Evolutionary conservation across 2,888 invertebrate species (phyloP).

Genomic region (Gisinianus flammeolus): DNA sequence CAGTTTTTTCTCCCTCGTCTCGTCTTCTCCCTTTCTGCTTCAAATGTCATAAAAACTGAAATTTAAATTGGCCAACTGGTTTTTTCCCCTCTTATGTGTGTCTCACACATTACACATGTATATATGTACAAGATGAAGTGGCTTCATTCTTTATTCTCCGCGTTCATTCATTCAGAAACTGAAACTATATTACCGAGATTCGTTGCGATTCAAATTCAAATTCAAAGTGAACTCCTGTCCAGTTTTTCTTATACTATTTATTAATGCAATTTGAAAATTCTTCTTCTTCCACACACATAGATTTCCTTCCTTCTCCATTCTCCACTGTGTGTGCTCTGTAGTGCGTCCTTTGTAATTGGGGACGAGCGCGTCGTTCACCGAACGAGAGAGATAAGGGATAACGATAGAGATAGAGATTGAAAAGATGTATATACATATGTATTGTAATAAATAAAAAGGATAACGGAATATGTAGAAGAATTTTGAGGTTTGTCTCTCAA

Average conservation of each 20-base stretch:
- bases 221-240: background rate
- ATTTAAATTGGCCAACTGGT: conserved; percentile 10
- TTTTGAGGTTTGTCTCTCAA: too few species aligned
- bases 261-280: background rate
- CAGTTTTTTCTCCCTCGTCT: background rate
- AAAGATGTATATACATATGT: too few species aligned
- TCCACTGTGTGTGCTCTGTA: too few species aligned
- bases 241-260: background rate
- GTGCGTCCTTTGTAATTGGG: too few species aligned
- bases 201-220: background rate
- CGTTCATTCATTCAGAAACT: background rate
- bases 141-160: background rate
- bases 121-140: too few species aligned
- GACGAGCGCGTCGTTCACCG: too few species aligned
- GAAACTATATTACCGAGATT: too few species aligned
- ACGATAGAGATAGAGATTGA: too few species aligned
- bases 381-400: too few species aligned
- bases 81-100: background rate
- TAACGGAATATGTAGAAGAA: too few species aligned
- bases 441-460: too few species aligned
- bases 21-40: background rate
- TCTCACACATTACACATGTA: background rate
- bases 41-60: conserved; percentile 8
- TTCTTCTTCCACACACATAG: background rate
- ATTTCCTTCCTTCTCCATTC: background rate